Evolutionary conservation across 2,797 vertebrate species (phyloP).

Genomic region (Coregonus suidteri): DNA sequence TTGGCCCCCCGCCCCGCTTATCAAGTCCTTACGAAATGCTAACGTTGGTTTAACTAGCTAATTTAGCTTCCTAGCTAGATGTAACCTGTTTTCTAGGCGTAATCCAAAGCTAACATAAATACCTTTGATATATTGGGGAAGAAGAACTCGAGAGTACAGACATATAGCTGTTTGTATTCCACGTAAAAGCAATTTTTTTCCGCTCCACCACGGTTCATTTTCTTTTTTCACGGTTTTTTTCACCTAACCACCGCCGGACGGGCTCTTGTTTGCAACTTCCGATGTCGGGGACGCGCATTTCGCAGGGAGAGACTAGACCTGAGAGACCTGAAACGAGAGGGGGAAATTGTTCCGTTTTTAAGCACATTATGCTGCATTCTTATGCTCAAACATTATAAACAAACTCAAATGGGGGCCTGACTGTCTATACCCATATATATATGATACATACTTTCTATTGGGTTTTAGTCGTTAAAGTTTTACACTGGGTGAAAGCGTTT

Average conservation of each 20-base stretch:
- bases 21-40: background rate
- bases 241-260: background rate
- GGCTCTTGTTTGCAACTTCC: slow-evolving; percentile 47
- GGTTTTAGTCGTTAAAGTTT: no score
- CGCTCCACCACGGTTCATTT: slow-evolving; percentile 33
- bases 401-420: no score
- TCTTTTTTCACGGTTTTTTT: slow-evolving; percentile 23
- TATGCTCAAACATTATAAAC: no score
- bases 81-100: background rate
- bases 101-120: slow-evolving; percentile 2
- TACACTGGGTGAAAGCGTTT: no score
- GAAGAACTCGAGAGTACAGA: background rate
- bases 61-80: background rate
- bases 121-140: slow-evolving; percentile 10
- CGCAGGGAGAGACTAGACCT: no score
- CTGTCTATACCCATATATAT: no score
- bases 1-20: background rate
- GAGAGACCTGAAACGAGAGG: background rate
- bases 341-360: no score
- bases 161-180: slow-evolving; percentile 29
- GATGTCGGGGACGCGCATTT: slow-evolving; percentile 43
- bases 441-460: no score
- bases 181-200: slow-evolving; percentile 15
- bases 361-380: no score
- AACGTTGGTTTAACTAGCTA: background rate